Percentiles rank a stretch among this genome's conserved stretches.
phyloP scores from a whole-genome alignment of 2,797 vertebrate species.

The Crenuchus spilurus region DNA sequence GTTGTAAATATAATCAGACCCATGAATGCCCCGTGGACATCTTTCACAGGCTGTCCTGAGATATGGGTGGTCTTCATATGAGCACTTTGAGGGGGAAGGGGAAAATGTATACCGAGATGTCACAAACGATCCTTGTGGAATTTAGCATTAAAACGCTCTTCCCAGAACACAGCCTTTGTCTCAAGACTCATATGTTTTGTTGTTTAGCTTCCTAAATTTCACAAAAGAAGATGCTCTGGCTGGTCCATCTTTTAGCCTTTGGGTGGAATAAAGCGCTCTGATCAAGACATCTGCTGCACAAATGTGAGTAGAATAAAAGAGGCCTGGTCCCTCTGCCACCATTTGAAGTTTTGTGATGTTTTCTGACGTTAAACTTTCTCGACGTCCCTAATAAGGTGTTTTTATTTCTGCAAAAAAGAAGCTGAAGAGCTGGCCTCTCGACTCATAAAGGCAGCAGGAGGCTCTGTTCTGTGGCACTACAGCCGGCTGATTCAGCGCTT shows the following conservation, averaged over 20 bases:
- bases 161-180: conserved; percentile 17
- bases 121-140: conserved; percentile 22
- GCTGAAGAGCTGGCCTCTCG: conserved; percentile 3
- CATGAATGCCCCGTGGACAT: conserved; percentile 39
- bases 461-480: conserved; percentile 14
- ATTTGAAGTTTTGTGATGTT: conserved; percentile 36
- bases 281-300: conserved; percentile 67
- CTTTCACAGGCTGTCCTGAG: conserved; percentile 38
- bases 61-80: conserved; percentile 49
- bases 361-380: conserved; percentile 38
- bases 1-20: conserved; percentile 49
- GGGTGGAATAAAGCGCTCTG: conserved; percentile 44
- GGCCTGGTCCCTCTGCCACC: conserved; percentile 20
- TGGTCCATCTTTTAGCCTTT: conserved; percentile 19
- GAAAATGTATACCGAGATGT: conserved; percentile 23
- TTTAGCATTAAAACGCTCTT: conserved; percentile 20
- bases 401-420: conserved; percentile 30
- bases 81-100: conserved; percentile 13
- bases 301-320: conserved; percentile 58
- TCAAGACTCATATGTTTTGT: conserved; percentile 2
- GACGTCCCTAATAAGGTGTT: conserved; percentile 37
- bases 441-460: conserved; percentile 33
- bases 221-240: conserved; percentile 5
- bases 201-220: background rate
- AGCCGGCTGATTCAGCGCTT: conserved; percentile 35